Conservation (phyloP, 2,797 vertebrate genomes). For the Artibeus lituratus region DNA sequence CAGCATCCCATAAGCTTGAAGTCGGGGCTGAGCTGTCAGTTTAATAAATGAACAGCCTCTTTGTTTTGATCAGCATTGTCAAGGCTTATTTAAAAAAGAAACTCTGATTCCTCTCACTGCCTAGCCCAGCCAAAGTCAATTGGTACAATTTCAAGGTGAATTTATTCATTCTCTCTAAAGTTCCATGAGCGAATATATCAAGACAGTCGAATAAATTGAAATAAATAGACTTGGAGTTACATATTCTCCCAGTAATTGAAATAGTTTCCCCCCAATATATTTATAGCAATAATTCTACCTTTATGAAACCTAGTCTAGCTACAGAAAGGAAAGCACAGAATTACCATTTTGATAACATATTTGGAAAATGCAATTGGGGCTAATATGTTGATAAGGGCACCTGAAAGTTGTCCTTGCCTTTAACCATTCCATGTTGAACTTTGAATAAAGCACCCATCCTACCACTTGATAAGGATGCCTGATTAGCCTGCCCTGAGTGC, state of each 20-base stretch:
- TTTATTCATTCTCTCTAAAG: constrained; percentile 87
- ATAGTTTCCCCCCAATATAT: constrained; percentile 83
- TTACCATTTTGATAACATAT: constrained; percentile 89
- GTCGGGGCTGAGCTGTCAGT: constrained; percentile 83
- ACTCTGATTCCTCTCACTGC: constrained; percentile 81
- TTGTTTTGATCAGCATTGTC: constrained; percentile 87
- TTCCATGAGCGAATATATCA: constrained; percentile 83
- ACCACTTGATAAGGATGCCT: constrained; percentile 49
- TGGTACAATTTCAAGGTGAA: constrained; percentile 89
- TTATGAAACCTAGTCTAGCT: constrained; percentile 81
- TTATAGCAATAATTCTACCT: constrained; percentile 85
- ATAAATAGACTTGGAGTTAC: constrained; percentile 88
- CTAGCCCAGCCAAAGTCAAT: constrained; percentile 84
- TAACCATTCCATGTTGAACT: constrained; percentile 66
- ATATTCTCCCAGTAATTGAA: constrained; percentile 86
- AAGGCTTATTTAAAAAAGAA: constrained; percentile 84
- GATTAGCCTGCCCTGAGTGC: constrained; percentile 62
- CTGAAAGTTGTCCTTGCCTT: constrained; percentile 82
- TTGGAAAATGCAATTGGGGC: constrained; percentile 81
- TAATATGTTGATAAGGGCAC: constrained; percentile 83
- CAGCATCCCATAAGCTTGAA: constrained; percentile 76
- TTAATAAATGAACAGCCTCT: constrained; percentile 85
- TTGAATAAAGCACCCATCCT: constrained; percentile 55
- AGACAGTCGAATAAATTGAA: constrained; percentile 89
- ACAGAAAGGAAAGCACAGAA: constrained; percentile 82